Percentiles rank a stretch among this genome's conserved stretches.
Evolutionary conservation across 2,797 vertebrate species (phyloP).

Genomic region (Microcaecilia unicolor): DNA sequence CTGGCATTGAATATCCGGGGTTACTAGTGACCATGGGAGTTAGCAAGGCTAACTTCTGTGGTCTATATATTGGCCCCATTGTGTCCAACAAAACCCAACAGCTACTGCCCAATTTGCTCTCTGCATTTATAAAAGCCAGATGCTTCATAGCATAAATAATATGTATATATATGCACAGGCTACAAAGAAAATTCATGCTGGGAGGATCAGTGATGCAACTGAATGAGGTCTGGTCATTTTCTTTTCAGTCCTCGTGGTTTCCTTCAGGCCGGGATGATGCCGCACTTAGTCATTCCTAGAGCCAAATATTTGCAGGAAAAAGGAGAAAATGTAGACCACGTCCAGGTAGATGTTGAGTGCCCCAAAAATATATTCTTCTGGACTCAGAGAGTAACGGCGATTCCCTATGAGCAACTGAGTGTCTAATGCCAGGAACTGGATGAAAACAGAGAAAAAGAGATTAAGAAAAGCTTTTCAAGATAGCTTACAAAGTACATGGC

Average conservation of each 20-base stretch:
- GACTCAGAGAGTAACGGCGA: constrained; percentile 74
- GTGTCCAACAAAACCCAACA: no score
- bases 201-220: neutral
- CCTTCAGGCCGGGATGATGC: neutral
- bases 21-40: no score
- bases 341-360: constrained; percentile 89
- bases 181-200: constrained; percentile 7
- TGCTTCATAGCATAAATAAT: constrained; percentile 24
- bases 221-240: constrained; percentile 10
- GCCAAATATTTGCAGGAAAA: constrained; percentile 84
- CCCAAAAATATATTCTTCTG: constrained; percentile 88
- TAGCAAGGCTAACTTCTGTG: no score
- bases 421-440: constrained; percentile 86
- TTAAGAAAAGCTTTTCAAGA: no score
- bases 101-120: constrained; percentile 19
- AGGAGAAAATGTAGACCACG: constrained; percentile 87
- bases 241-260: neutral
- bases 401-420: constrained; percentile 88
- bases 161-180: constrained; percentile 30
- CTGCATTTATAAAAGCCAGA: no score
- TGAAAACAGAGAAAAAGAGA: neutral
- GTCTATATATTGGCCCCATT: no score
- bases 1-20: no score
- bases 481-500: no score
- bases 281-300: constrained; percentile 55